Evolutionary conservation across 2,888 invertebrate genomes (phyloP).

Genomic region (Tetheella fluctuosa): DNA sequence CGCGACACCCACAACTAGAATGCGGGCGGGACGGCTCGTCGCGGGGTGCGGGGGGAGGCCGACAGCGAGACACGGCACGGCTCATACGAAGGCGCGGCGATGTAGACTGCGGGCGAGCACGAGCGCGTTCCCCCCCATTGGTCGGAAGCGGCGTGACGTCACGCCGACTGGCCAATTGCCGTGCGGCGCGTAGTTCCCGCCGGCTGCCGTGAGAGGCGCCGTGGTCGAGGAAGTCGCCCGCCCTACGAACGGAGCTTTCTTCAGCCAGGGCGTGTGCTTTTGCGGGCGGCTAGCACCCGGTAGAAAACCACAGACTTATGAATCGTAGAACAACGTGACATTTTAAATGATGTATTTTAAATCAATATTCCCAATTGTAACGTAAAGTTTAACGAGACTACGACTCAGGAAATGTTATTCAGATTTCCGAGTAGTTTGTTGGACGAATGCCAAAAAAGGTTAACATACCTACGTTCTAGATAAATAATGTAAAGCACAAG

Average conservation of each 20-base stretch:
- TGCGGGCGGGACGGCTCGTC: slow-evolving; percentile 74
- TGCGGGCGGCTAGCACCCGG: slow-evolving; percentile 65
- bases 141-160: slow-evolving; percentile 73
- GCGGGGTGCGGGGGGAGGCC: slow-evolving; percentile 72
- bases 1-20: slow-evolving; percentile 84
- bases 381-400: background rate
- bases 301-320: slow-evolving; percentile 51
- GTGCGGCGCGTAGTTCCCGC: slow-evolving; percentile 49
- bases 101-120: slow-evolving; percentile 79
- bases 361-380: slow-evolving; percentile 2
- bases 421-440: slow-evolving; percentile 38
- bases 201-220: slow-evolving; percentile 65
- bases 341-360: background rate
- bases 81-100: slow-evolving; percentile 81
- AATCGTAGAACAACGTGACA: slow-evolving; percentile 38
- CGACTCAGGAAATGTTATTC: slow-evolving; percentile 19
- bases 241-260: slow-evolving; percentile 76
- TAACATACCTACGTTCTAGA: slow-evolving; percentile 41
- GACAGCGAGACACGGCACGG: slow-evolving; percentile 78
- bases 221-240: slow-evolving; percentile 72
- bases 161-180: slow-evolving; percentile 66
- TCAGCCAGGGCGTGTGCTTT: slow-evolving; percentile 79
- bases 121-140: slow-evolving; percentile 72
- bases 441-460: slow-evolving; percentile 56
- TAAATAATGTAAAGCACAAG: slow-evolving; percentile 14